phyloP scores from a whole-genome alignment of 1,140 invertebrate genomes.

The Habropoda laboriosa region DNA sequence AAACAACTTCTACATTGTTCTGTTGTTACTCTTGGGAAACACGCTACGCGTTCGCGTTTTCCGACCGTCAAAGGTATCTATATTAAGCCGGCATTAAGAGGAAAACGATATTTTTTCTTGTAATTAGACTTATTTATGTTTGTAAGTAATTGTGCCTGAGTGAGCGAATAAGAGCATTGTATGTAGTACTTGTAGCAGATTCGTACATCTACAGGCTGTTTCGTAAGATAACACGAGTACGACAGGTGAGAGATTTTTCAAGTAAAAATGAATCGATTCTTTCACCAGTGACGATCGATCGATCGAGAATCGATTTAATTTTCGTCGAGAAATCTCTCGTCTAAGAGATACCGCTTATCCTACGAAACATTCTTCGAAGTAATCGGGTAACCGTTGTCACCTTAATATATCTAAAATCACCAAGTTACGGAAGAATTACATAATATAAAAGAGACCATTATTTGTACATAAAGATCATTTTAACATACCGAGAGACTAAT shows the following conservation, averaged over 20 bases:
- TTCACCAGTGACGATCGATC: too few relatives aligned
- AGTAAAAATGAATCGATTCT: background rate
- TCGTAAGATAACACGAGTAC: background rate
- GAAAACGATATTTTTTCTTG: conserved; percentile 22
- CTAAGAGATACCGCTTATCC: background rate
- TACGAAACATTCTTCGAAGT: background rate
- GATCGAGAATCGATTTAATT: background rate
- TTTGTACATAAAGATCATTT: too few relatives aligned
- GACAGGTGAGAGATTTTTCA: background rate
- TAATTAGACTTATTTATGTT: conserved; percentile 58
- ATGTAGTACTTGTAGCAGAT: conserved; percentile 42
- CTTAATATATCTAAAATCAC: too few relatives aligned
- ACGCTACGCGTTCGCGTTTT: background rate
- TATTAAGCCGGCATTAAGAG: background rate
- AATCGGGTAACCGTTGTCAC: background rate
- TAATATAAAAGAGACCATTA: too few relatives aligned
- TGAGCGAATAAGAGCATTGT: conserved; percentile 28
- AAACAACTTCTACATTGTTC: background rate
- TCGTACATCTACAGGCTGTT: conserved; percentile 33
- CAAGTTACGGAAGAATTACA: background rate
- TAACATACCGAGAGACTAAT: too few relatives aligned
- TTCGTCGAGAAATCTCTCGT: background rate
- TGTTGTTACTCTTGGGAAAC: conserved; percentile 1
- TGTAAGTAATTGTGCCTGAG: conserved; percentile 24
- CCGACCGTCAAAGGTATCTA: conserved; percentile 18